phyloP scores from a whole-genome alignment of 2,888 invertebrate genomes.

The Sacculina carcini region DNA sequence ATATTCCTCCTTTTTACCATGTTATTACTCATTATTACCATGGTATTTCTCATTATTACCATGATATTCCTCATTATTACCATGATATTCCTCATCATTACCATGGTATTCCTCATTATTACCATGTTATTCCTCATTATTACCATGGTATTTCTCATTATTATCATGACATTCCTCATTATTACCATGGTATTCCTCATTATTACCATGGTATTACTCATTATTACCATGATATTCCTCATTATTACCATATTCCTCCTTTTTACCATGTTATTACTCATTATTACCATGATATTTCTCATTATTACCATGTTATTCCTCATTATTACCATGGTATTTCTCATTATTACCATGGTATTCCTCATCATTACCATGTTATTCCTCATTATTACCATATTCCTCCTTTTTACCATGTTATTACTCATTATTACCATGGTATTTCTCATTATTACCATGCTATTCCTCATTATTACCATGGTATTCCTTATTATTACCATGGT shows the following conservation, averaged over 20 bases:
- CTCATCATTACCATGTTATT: not conserved
- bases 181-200: not conserved
- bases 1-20: too few species aligned
- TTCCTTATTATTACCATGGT: not conserved
- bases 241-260: not conserved
- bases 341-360: not conserved
- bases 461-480: not conserved
- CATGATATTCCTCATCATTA: not conserved
- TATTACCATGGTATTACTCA: not conserved
- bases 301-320: too few species aligned
- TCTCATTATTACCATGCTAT: not conserved
- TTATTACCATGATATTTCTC: not conserved
- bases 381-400: not conserved
- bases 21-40: not conserved
- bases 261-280: not conserved
- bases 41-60: not conserved
- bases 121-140: not conserved
- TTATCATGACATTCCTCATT: too few species aligned
- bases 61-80: not conserved
- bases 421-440: not conserved
- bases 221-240: not conserved
- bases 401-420: too few species aligned
- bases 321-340: not conserved
- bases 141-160: not conserved
- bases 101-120: not conserved